Evolutionary conservation across 2,113 vertebrate species (phyloP).

Genomic region (Asarcornis scutulata): DNA sequence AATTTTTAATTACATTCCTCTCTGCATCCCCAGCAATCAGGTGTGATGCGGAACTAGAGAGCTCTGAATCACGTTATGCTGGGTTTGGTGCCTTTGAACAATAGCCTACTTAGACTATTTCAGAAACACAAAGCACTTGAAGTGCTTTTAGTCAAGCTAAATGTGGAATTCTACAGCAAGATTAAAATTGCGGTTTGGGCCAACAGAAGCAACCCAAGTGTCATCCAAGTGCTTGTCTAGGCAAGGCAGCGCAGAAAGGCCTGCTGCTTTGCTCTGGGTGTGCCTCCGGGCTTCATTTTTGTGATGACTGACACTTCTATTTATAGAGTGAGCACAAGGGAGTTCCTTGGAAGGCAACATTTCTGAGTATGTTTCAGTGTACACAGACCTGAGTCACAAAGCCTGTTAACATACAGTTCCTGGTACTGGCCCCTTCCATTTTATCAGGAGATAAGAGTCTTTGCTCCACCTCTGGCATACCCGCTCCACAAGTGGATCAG

Average conservation of each 20-base stretch:
- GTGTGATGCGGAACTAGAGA: neutral
- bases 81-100: neutral
- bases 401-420: constrained; percentile 41
- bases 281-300: neutral
- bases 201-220: neutral
- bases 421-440: constrained; percentile 36
- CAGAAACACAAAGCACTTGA: neutral
- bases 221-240: neutral
- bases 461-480: neutral
- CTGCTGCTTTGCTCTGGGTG: neutral
- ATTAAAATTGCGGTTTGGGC: neutral
- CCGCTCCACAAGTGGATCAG: neutral
- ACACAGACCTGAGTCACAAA: constrained; percentile 53
- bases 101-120: neutral
- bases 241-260: neutral
- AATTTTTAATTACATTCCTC: neutral
- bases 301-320: neutral
- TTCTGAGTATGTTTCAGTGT: neutral
- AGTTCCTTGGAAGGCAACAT: constrained; percentile 30
- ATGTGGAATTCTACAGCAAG: neutral
- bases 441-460: constrained; percentile 49
- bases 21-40: neutral
- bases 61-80: neutral
- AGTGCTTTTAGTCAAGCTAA: neutral
- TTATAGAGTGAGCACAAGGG: constrained; percentile 16